phyloP scores from a whole-genome alignment of 2,888 invertebrate species.

The Deroplatys truncata region DNA sequence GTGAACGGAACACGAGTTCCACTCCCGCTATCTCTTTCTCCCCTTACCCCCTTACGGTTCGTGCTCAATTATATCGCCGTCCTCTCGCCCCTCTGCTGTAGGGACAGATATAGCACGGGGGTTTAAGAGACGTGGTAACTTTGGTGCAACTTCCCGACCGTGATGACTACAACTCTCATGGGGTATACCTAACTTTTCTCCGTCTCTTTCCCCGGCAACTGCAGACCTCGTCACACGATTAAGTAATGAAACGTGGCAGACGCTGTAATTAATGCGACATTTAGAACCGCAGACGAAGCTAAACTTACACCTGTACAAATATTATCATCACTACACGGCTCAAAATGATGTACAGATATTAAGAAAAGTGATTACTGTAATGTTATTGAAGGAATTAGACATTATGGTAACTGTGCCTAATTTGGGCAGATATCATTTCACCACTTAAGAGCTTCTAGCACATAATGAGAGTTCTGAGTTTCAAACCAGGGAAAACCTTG shows the following conservation, averaged over 20 bases:
- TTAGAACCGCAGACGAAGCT: neutral
- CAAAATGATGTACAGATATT: neutral
- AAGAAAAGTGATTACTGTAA: neutral
- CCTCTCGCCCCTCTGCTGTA: neutral
- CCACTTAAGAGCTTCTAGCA: no score
- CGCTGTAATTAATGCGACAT: neutral
- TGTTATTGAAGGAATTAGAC: no score
- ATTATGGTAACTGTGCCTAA: no score
- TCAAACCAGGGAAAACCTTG: no score
- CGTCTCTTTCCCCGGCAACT: neutral
- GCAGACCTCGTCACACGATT: slow-evolving; percentile 7
- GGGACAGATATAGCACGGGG: neutral
- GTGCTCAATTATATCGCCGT: slow-evolving; percentile 4
- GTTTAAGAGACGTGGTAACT: neutral
- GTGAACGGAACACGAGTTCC: neutral
- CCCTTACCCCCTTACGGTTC: neutral
- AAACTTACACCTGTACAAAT: neutral
- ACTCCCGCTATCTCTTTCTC: neutral
- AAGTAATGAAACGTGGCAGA: neutral
- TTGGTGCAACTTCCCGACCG: slow-evolving; percentile 12
- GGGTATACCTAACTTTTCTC: neutral
- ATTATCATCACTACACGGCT: neutral
- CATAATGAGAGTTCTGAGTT: no score
- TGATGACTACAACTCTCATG: slow-evolving; percentile 2
- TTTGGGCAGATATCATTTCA: no score